Conservation (phyloP, 2,888 invertebrate genomes). For the Idaea biselata region DNA sequence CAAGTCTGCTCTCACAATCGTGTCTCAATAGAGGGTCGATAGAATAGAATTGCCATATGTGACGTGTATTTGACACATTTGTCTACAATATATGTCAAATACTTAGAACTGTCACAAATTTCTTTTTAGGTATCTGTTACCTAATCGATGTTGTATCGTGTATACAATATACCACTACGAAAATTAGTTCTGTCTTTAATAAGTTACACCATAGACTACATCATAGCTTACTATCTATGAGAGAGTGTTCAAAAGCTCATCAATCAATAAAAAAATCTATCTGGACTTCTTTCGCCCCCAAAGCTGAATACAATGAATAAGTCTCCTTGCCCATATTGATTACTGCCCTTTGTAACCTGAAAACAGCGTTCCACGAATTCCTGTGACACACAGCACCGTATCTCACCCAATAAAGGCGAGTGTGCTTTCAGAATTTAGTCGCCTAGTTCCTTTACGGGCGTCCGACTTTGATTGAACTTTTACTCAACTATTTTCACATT, state of each 20-base stretch:
- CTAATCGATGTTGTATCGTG: too few relatives aligned
- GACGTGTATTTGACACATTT: too few relatives aligned
- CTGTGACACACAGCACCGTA: neutral
- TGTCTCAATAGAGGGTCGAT: too few relatives aligned
- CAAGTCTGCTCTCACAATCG: too few relatives aligned
- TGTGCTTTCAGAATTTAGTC: neutral
- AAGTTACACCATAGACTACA: too few relatives aligned
- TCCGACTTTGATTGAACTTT: conserved; percentile 1
- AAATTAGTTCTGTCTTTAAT: too few relatives aligned
- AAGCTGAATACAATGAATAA: conserved; percentile 4
- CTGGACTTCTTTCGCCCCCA: neutral
- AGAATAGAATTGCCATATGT: too few relatives aligned
- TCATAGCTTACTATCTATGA: too few relatives aligned
- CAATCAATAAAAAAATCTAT: neutral
- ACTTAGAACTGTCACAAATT: neutral
- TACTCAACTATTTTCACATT: neutral
- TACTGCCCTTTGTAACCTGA: conserved; percentile 59
- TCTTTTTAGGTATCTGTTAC: too few relatives aligned
- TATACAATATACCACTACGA: too few relatives aligned
- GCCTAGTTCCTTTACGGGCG: neutral
- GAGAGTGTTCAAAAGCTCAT: too few relatives aligned
- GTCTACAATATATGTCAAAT: too few relatives aligned
- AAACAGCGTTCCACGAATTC: conserved; percentile 37
- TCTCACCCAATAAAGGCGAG: neutral
- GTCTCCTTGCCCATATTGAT: conserved; percentile 45